Evolutionary conservation across 2,113 vertebrate species (phyloP), one percentile per base, ranked within the genome.

Genomic region (Scomber colias): DNA sequence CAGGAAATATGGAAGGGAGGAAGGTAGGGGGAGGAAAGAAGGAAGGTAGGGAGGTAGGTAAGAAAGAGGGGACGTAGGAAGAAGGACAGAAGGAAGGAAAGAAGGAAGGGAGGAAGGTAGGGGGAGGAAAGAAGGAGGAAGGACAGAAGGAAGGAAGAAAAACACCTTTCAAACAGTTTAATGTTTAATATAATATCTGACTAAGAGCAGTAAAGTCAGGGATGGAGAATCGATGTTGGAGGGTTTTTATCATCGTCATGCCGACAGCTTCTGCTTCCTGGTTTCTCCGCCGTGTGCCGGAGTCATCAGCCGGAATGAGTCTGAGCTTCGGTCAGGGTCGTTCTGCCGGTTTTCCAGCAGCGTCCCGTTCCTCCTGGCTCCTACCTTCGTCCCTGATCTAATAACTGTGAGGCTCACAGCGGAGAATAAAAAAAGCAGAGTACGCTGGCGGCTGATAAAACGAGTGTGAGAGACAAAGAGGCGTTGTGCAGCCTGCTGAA

Each of bases 361-460:
- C 15, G 57, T 40, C 48, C 15, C 3, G n/a, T n/a, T 31, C 9
- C 59, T 66, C 69, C 53, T 3, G 62, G 61, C n/a, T 48, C 56
- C 60, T 54, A n/a, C 62, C 55, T 50, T 50, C 35, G 19, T 76
- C 80, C 80, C 88, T 49, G 82, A 85, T 89, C 82, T 80, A 85
- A 83, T 85, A 85, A 81, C 54, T 74, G 19, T 12, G 53, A 21
- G 2, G 53, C 69, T 77, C 78, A 46, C 50, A 48, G 73, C 16
- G 24, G 19, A 62, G 72, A 57, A 57, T n/a, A 31, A 48, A 69
- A 46, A 31, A 48, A 69, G 5, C 17, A 10, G 61, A 57, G 61
- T 62, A 50, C 50, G 68, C 15, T 16, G 30, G 48, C 7, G 16
- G 53, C 75, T 81, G 81, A 84, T 81, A 74, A 85, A 78, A 67